These are phyloP conservation scores for Chloroceryle amazona DNA, from an alignment of 2,797 vertebrate species.

Conservation along the genomic window DNA sequence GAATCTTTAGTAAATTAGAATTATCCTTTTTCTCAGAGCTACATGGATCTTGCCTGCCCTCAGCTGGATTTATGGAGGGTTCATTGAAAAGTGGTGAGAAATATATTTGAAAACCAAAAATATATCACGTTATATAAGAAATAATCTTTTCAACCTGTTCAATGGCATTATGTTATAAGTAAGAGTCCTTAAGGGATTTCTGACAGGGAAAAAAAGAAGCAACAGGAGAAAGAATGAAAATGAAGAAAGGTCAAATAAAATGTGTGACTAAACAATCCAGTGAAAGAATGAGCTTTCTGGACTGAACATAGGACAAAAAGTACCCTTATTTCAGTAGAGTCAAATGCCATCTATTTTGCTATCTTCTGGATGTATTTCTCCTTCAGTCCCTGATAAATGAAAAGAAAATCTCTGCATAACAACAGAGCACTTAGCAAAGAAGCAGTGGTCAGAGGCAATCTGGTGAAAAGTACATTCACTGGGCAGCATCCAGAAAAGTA, in stretches of 20 bases:
- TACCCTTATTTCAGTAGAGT: not conserved
- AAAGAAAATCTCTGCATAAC: slow-evolving; percentile 26
- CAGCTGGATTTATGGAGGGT: slow-evolving; percentile 69
- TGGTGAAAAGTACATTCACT: not conserved
- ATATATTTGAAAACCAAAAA: not conserved
- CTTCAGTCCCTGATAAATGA: not conserved
- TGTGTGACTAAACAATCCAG: not conserved
- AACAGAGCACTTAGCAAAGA: not conserved
- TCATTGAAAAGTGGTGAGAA: slow-evolving; percentile 29
- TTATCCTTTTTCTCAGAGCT: slow-evolving; percentile 6
- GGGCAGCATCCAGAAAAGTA: not conserved
- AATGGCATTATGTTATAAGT: not conserved
- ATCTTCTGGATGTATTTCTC: not conserved
- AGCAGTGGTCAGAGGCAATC: not conserved
- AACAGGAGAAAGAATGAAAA: not conserved
- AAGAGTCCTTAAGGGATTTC: not conserved
- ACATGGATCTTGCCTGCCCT: slow-evolving; percentile 76
- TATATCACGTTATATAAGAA: slow-evolving; percentile 13
- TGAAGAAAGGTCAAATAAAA: not conserved
- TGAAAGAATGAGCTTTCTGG: not conserved
- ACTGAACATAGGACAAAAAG: not conserved
- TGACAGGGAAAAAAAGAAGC: not conserved
- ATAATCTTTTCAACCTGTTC: not conserved
- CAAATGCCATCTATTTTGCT: not conserved
- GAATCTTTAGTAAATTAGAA: slow-evolving; percentile 34